Conservation (phyloP, 2,888 invertebrate genomes). For the Dryobotodes eremita region DNA sequence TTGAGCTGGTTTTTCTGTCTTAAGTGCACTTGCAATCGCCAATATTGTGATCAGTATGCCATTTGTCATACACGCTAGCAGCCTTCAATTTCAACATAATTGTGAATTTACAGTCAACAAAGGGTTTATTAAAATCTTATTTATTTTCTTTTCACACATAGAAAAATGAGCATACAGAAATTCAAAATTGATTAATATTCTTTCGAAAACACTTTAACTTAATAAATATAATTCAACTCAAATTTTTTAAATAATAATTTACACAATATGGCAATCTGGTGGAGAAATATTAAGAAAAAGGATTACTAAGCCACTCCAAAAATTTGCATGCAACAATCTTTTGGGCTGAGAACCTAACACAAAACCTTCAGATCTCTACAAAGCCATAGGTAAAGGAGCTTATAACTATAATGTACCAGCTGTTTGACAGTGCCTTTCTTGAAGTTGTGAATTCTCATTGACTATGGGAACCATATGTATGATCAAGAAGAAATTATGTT, state of each 20-base stretch:
- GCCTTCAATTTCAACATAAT: neutral
- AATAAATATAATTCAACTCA: neutral
- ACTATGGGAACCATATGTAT: neutral
- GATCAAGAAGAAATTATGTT: slow-evolving; percentile 29
- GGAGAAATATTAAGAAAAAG: neutral
- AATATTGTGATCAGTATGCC: neutral
- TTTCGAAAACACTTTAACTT: neutral
- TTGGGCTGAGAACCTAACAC: neutral
- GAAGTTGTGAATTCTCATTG: neutral
- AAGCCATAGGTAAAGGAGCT: neutral
- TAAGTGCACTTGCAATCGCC: neutral
- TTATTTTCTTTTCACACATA: neutral
- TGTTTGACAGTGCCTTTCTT: neutral
- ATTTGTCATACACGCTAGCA: neutral
- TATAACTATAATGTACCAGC: neutral
- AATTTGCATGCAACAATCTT: neutral
- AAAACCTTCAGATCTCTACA: neutral
- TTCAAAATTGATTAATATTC: neutral
- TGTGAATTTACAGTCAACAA: neutral
- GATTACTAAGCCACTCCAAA: neutral
- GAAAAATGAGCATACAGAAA: neutral
- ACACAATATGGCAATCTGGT: neutral
- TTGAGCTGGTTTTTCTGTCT: neutral
- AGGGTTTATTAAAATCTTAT: neutral
- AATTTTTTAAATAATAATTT: neutral